Base-by-base conservation (phyloP, 2,888 invertebrate species). In the Rhagonycha lutea region DNA sequence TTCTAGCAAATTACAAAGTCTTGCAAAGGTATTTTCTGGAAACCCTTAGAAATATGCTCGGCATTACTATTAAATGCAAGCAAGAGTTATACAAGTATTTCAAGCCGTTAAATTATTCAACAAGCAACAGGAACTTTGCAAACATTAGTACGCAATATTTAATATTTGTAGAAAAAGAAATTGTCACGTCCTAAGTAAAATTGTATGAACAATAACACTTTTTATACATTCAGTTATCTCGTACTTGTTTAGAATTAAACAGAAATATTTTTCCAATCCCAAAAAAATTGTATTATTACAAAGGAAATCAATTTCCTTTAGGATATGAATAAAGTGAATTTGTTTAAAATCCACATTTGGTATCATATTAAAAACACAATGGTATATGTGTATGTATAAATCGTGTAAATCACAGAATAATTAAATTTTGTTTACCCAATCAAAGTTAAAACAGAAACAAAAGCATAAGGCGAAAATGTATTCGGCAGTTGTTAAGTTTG, bases 41-140 rank as follows among this genome's bases (percentile, higher is more conserved):
- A 69, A 75, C 75, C 72, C 70, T 65, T 67, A 63, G 73, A 76
- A 77, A 77, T 77, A 77, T 77, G 77, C 72, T 24, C 63, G 77
- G 74, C 74, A 74, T 71, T 77, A 77, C 74, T 72, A 74, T 65
- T 74, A 77, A 73, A 76, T 76, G 71, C 73, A 77, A 72, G 73
- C 74, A 74, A 77, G 74, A 74, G 74, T 77, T 77, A 69, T 77
- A 74, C 74, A 77, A 77, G 77, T 77, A 77, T 77, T 77, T 77
- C 69, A 68, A 62, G 68, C 76, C 73, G 70, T 71, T 76, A 76
- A 76, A 76, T 76, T 76, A 76, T 76, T 73, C 76, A 76, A 65
- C 69, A 73, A 68, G 70, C 76, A 76, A 71, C 71, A 71, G 73
- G 71, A 76, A 76, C 73, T 76, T n/a, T 76, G 71, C 71, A 68